phyloP scores from a whole-genome alignment of 2,113 vertebrate species.

The Pyxicephalus adspersus region DNA sequence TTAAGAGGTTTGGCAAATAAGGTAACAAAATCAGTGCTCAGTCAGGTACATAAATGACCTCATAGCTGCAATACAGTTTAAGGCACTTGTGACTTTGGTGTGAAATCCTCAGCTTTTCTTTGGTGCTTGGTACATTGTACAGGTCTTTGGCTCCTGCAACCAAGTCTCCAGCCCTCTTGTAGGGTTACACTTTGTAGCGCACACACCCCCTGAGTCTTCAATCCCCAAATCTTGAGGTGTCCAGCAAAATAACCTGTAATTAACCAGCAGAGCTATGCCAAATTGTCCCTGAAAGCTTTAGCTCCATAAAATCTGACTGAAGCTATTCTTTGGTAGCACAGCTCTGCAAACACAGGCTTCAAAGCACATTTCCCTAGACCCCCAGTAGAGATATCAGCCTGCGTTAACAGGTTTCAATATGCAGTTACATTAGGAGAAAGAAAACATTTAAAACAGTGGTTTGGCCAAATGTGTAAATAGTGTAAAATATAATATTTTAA shows the following conservation, averaged over 20 bases:
- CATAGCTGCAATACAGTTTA: neutral
- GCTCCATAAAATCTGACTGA: neutral
- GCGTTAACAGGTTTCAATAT: too few species aligned
- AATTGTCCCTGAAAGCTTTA: neutral
- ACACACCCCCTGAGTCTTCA: slow-evolving; percentile 6
- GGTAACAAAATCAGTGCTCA: slow-evolving; percentile 42
- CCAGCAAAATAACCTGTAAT: neutral
- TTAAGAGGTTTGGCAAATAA: neutral
- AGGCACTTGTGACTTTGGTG: slow-evolving; percentile 31
- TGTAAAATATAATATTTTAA: too few species aligned
- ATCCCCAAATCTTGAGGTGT: neutral
- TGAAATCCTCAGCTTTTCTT: neutral
- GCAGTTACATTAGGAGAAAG: too few species aligned
- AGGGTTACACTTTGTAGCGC: neutral
- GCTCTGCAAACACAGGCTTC: neutral
- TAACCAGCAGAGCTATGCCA: slow-evolving; percentile 6
- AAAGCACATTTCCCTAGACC: neutral
- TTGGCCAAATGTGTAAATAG: too few species aligned
- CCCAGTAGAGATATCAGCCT: neutral
- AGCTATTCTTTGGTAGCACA: neutral
- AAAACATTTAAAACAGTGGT: too few species aligned
- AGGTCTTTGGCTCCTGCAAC: neutral
- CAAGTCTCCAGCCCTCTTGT: neutral
- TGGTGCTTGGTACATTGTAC: slow-evolving; percentile 17
- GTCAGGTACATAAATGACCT: slow-evolving; percentile 14